Evolutionary conservation across 30 jellyfish, hydroid and myxozoan genomes (phyloP).

Genomic region (Aurelia aurita): DNA sequence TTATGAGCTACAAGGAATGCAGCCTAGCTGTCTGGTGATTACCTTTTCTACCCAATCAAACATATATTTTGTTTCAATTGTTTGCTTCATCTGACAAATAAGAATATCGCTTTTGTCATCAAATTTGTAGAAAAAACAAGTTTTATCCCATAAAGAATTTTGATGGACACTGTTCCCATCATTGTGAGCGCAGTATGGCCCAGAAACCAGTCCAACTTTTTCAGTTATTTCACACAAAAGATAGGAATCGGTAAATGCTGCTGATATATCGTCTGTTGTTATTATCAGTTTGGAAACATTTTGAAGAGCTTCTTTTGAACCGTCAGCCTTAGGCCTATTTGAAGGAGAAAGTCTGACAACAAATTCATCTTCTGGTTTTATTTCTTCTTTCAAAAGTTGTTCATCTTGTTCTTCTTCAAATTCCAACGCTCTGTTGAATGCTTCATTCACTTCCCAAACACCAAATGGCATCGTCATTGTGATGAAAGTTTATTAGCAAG

Average conservation of each 20-base stretch:
- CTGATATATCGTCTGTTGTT: conserved; percentile 35
- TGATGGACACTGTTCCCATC: conserved; percentile 38
- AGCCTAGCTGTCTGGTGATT: not conserved
- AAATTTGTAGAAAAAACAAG: conserved; percentile 45
- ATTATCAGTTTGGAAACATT: conserved; percentile 33
- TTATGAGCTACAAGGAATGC: too few relatives aligned
- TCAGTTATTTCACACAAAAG: not conserved
- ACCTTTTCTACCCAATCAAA: conserved; percentile 61
- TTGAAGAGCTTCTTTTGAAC: not conserved
- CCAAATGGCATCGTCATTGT: conserved; percentile 36
- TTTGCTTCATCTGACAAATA: conserved; percentile 50
- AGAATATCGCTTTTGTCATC: conserved; percentile 8
- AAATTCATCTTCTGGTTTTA: conserved; percentile 19
- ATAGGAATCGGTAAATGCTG: conserved; percentile 55
- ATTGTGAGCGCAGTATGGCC: not conserved
- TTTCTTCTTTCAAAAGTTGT: conserved; percentile 55
- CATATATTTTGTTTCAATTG: conserved; percentile 15
- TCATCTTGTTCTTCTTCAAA: conserved; percentile 86
- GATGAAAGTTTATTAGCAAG: too few relatives aligned
- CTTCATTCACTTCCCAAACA: conserved; percentile 74
- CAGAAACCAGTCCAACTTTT: conserved; percentile 54
- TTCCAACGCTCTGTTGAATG: conserved; percentile 75
- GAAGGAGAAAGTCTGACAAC: conserved; percentile 32
- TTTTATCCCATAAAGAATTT: conserved; percentile 45
- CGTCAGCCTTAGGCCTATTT: too few relatives aligned